These are phyloP conservation scores for Anthonomus grandis DNA, from an alignment of 1,140 invertebrate species.

Conservation along the genomic window DNA sequence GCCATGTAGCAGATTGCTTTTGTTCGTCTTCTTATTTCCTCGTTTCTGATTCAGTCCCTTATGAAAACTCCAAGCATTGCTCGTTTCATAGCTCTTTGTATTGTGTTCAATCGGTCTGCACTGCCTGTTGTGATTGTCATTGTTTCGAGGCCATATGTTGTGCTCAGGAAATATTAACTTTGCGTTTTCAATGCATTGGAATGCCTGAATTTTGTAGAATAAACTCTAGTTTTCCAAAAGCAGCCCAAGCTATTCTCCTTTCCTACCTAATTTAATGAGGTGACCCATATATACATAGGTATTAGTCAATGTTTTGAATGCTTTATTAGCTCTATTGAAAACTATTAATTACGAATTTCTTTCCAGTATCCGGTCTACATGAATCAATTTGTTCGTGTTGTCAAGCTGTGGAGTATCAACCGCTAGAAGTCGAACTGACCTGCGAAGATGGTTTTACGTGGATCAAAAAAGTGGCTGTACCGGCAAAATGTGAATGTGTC, in stretches of 20 bases:
- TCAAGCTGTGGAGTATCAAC: constrained; percentile 50
- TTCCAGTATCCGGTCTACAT: constrained; percentile 53
- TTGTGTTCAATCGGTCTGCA: background rate
- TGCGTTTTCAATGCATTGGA: no score
- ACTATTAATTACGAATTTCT: constrained; percentile 12
- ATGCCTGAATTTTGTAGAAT: no score
- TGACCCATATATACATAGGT: no score
- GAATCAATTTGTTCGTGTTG: constrained; percentile 60
- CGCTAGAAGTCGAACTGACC: constrained; percentile 49
- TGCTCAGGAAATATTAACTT: no score
- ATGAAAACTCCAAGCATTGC: background rate
- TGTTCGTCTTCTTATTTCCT: no score
- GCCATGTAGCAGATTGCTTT: background rate
- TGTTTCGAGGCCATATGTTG: background rate
- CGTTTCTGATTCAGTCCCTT: background rate
- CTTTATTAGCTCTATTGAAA: no score
- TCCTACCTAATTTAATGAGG: no score
- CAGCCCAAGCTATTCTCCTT: no score
- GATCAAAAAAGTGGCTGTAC: constrained; percentile 52
- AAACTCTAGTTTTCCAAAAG: no score
- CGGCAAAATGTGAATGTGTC: constrained; percentile 54
- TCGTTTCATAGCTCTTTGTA: background rate
- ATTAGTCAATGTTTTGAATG: no score
- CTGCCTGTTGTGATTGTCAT: background rate
- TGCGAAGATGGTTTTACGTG: constrained; percentile 56